Base-by-base conservation (phyloP, 1,140 invertebrate genomes). In the Watersipora subatra region DNA sequence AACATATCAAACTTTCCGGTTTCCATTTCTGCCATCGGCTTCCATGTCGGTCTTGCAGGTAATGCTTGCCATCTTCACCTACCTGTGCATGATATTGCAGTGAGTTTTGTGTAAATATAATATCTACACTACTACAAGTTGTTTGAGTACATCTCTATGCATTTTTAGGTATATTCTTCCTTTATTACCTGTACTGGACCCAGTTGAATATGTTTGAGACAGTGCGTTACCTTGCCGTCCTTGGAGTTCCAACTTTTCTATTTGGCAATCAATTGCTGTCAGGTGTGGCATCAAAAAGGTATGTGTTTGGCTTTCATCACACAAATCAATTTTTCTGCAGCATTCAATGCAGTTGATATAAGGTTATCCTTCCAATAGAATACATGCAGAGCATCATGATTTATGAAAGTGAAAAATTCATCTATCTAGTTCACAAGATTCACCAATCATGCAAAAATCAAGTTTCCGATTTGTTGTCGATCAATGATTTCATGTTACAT, bases 131-230 rank as follows among this genome's bases (percentile, higher is more conserved):
- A n/a, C n/a, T n/a, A n/a, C n/a, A n/a, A n/a, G n/a, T n/a, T n/a
- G n/a, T n/a, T n/a, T n/a, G n/a, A n/a, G n/a, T n/a, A n/a, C n/a
- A n/a, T n/a, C n/a, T n/a, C n/a, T n/a, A n/a, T n/a, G n/a, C n/a
- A n/a, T n/a, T 75, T 73, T 29, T 83, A 87, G 88, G 84, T 62
- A 93, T 95, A 58, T 89, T 97, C 73, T 84, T 81, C 2, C 83
- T 97, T 28, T 97, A 94, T 79, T 87, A 85, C 59, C 80, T 89
- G 69, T 94, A 97, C 79, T 98, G 93, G 92, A 76, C 93, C 61
- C 84, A 89, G 74, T 81, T 97, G 65, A 88, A 93, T 73, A 98
- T 98, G 95, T 98, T 98, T 81, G 85, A 88, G 62, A 95, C 94
- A n/a, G 81, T 96, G 71, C 88, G 90, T 69, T 94, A 92, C 81